A percentile compares a stretch with the other conserved stretches of the same genome.
These are phyloP conservation scores for Sialis lutaria DNA, from an alignment of 2,888 invertebrate genomes.

Conservation along the genomic window DNA sequence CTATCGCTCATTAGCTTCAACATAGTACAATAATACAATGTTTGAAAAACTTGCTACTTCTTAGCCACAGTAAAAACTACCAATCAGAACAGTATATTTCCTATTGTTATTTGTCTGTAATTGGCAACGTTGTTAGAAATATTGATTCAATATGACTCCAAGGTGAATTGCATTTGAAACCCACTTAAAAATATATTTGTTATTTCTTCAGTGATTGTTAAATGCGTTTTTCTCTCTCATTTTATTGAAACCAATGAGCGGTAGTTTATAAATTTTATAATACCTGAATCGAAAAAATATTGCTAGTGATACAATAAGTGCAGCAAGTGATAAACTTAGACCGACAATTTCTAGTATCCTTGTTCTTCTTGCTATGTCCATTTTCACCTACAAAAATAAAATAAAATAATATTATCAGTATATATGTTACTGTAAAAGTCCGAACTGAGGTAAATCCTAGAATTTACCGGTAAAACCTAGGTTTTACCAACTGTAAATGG, in stretches of 20 bases:
- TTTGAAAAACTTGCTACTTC: too few species aligned
- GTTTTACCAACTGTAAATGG: too few species aligned
- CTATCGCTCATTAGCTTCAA: too few species aligned
- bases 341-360: conserved; percentile 68
- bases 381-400: conserved; percentile 33
- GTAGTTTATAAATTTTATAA: not conserved
- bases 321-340: conserved; percentile 57
- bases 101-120: too few species aligned
- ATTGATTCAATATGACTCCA: not conserved
- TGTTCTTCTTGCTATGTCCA: conserved; percentile 51
- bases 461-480: too few species aligned
- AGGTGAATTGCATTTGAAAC: not conserved
- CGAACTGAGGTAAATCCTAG: too few species aligned
- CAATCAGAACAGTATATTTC: too few species aligned
- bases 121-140: too few species aligned
- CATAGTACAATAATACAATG: too few species aligned
- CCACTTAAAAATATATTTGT: not conserved
- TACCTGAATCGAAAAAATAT: conserved; percentile 75
- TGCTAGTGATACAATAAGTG: conserved; percentile 53
- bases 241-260: not conserved
- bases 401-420: not conserved
- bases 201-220: not conserved
- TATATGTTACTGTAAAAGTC: too few species aligned
- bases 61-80: too few species aligned
- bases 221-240: not conserved